Conservation (phyloP, 2,888 invertebrate genomes). For the Andrena marginata region DNA sequence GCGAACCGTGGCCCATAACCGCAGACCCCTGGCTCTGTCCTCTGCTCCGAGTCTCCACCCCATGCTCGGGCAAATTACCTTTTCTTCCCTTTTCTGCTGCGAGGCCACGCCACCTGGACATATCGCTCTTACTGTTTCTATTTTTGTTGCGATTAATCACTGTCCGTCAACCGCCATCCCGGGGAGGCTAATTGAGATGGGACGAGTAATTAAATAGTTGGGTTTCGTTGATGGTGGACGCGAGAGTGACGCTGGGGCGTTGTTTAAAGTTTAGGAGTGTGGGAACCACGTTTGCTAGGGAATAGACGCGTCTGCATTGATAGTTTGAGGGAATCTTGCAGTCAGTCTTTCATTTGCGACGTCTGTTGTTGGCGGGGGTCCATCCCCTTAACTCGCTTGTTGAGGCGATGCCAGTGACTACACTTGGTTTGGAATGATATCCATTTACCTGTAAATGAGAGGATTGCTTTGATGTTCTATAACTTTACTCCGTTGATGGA, state of each 20-base stretch:
- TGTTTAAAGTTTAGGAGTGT: neutral
- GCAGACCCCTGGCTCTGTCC: constrained; percentile 40
- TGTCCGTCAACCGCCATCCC: neutral
- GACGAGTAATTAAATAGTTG: neutral
- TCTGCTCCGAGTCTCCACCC: constrained; percentile 11
- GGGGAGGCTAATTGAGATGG: neutral
- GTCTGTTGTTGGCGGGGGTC: too few relatives aligned
- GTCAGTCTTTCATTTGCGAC: neutral
- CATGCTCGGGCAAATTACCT: constrained; percentile 56
- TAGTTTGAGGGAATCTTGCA: neutral
- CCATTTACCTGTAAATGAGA: too few relatives aligned
- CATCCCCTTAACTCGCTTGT: too few relatives aligned
- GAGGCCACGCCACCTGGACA: neutral
- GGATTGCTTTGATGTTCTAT: too few relatives aligned
- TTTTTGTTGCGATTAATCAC: constrained; percentile 38
- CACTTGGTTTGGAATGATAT: too few relatives aligned
- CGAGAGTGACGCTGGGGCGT: neutral
- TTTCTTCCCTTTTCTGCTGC: constrained; percentile 32
- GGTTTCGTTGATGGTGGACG: neutral
- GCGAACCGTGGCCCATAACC: constrained; percentile 56
- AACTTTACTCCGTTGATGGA: too few relatives aligned
- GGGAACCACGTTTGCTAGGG: neutral
- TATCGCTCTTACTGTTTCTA: constrained; percentile 26
- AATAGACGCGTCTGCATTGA: neutral
- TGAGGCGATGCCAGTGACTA: too few relatives aligned